Conservation (phyloP, 2,113 vertebrate species). For the Papio anubis region DNA sequence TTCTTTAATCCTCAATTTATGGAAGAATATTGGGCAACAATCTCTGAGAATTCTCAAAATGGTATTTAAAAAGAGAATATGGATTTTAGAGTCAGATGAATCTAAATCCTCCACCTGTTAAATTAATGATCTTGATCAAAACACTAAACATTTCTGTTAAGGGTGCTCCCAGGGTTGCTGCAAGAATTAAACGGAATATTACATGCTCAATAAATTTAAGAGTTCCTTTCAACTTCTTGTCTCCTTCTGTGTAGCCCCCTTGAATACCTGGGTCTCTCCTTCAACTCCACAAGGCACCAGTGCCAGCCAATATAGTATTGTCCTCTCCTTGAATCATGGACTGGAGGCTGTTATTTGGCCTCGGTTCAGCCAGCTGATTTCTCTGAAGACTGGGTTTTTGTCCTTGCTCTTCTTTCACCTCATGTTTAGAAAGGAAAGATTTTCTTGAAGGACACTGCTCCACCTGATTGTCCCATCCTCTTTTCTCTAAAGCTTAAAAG, state of each 20-base stretch:
- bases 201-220: not conserved
- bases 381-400: not conserved
- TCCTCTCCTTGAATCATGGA: not conserved
- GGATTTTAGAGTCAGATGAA: not conserved
- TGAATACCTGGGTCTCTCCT: not conserved
- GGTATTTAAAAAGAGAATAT: not conserved
- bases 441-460: not conserved
- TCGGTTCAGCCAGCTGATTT: not conserved
- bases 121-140: not conserved
- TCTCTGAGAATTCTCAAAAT: not conserved
- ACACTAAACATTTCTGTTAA: conserved; percentile 3
- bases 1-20: not conserved
- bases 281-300: not conserved
- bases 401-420: not conserved
- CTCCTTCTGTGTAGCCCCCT: not conserved
- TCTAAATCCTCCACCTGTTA: not conserved
- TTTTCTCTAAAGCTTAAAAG: not conserved
- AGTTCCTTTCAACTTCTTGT: not conserved
- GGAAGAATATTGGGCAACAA: not conserved
- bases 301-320: not conserved
- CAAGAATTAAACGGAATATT: not conserved
- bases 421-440: not conserved
- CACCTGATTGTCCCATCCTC: not conserved
- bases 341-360: not conserved
- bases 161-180: not conserved